phyloP scores from a whole-genome alignment of 2,888 invertebrate species.

The Smittia aterrima region DNA sequence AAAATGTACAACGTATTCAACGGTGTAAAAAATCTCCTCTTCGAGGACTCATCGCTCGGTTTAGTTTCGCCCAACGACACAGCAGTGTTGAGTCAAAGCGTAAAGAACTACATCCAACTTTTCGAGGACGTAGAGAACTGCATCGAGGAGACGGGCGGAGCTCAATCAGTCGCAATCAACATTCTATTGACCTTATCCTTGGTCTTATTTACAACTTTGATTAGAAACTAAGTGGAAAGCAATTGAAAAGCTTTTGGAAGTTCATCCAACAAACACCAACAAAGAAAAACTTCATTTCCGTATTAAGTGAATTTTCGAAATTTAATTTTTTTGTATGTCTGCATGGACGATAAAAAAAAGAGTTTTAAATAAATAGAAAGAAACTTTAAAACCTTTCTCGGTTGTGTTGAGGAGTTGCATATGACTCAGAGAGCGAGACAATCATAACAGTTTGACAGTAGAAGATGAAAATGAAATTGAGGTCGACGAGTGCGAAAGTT shows the following conservation, averaged over 20 bases:
- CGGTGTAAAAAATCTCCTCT: constrained; percentile 57
- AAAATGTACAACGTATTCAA: constrained; percentile 62
- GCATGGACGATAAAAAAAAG: background rate
- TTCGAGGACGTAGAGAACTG: constrained; percentile 55
- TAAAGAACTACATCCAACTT: constrained; percentile 60
- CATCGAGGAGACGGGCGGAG: constrained; percentile 41
- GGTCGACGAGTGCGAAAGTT: constrained; percentile 24
- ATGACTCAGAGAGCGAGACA: background rate
- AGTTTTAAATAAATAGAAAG: constrained; percentile 1
- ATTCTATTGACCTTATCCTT: constrained; percentile 21
- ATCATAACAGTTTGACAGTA: constrained; percentile 11
- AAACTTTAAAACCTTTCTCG: background rate
- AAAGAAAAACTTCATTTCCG: constrained; percentile 23
- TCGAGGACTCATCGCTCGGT: constrained; percentile 63
- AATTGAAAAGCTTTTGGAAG: background rate
- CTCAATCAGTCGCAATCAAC: background rate
- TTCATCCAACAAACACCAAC: background rate
- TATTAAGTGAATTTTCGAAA: constrained; percentile 8
- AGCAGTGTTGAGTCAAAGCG: constrained; percentile 50
- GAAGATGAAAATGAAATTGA: constrained; percentile 24
- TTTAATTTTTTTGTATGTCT: background rate
- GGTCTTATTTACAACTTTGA: constrained; percentile 23
- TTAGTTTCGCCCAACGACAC: constrained; percentile 50
- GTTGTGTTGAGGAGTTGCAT: background rate
- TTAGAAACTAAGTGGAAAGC: constrained; percentile 13